These are phyloP conservation scores for Pseudoatta argentina DNA, from an alignment of 1,140 invertebrate species.

Conservation along the genomic window DNA sequence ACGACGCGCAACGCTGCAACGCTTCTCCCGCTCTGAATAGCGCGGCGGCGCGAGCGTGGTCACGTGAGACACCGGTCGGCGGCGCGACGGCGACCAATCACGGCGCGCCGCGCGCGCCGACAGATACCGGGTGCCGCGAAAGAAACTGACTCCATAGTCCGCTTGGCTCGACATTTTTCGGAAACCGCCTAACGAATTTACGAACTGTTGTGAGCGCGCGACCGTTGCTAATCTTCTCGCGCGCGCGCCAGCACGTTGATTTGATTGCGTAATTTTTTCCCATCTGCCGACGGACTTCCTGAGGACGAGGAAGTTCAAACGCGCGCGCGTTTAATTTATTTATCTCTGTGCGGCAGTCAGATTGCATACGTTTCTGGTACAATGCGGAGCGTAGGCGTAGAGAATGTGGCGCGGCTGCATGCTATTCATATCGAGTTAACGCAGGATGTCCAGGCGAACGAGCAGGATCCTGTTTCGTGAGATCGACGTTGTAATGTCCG, in stretches of 20 bases:
- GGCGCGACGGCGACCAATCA: constrained; percentile 69
- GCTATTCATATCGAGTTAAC: constrained; percentile 7
- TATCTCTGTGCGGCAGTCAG: constrained; percentile 1
- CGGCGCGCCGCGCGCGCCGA: background rate
- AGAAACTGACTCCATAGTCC: constrained; percentile 52
- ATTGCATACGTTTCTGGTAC: background rate
- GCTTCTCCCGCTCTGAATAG: constrained; percentile 40
- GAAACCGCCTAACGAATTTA: background rate
- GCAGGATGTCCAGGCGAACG: background rate
- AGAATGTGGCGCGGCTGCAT: background rate
- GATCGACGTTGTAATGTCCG: background rate
- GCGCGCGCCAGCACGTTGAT: background rate
- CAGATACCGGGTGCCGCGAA: constrained; percentile 70
- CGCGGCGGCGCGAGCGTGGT: constrained; percentile 49
- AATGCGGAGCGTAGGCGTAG: background rate
- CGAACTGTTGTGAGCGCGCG: background rate
- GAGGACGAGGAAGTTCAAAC: constrained; percentile 6
- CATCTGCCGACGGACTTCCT: background rate
- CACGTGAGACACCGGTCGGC: constrained; percentile 76
- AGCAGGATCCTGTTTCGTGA: background rate
- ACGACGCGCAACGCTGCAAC: constrained; percentile 53
- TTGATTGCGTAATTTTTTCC: constrained; percentile 34
- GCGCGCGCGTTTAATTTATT: background rate
- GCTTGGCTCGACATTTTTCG: constrained; percentile 18
- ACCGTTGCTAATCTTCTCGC: constrained; percentile 3